Conservation (phyloP, 2,797 vertebrate species). For the Protonibea diacanthus region DNA sequence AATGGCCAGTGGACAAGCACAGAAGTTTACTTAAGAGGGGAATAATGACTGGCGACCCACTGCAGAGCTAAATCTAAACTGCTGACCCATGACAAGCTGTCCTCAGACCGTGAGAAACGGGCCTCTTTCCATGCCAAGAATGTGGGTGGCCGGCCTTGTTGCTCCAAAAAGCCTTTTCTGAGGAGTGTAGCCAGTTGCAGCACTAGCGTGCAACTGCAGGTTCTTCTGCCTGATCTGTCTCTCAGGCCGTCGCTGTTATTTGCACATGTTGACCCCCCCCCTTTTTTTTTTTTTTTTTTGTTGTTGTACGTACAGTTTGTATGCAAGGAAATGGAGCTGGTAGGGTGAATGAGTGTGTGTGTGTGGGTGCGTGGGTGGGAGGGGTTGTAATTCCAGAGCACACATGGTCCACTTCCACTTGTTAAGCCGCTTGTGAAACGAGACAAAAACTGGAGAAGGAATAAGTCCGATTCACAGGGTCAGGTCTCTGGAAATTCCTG, state of each 20-base stretch:
- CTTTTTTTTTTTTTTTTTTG: background rate
- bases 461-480: conserved; percentile 21
- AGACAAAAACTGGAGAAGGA: conserved; percentile 13
- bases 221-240: conserved; percentile 36
- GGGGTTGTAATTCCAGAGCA: background rate
- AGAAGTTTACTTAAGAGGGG: conserved; percentile 53
- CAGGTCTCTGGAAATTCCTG: conserved; percentile 36
- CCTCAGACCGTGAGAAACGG: conserved; percentile 75
- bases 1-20: conserved; percentile 41
- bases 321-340: conserved; percentile 9
- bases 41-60: conserved; percentile 65
- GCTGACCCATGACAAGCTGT: conserved; percentile 73
- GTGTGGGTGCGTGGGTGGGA: background rate
- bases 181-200: conserved; percentile 41
- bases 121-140: conserved; percentile 68
- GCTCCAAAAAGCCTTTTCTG: conserved; percentile 51
- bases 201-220: conserved; percentile 10
- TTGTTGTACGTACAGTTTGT: conserved; percentile 6
- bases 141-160: conserved; percentile 68
- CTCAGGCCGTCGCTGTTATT: conserved; percentile 24
- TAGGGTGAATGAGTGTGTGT: background rate
- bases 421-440: conserved; percentile 24
- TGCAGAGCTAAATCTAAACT: conserved; percentile 62
- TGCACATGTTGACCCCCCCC: background rate
- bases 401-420: conserved; percentile 40